Conservation (phyloP, 2,113 vertebrate species). For the Cairina moschata region DNA sequence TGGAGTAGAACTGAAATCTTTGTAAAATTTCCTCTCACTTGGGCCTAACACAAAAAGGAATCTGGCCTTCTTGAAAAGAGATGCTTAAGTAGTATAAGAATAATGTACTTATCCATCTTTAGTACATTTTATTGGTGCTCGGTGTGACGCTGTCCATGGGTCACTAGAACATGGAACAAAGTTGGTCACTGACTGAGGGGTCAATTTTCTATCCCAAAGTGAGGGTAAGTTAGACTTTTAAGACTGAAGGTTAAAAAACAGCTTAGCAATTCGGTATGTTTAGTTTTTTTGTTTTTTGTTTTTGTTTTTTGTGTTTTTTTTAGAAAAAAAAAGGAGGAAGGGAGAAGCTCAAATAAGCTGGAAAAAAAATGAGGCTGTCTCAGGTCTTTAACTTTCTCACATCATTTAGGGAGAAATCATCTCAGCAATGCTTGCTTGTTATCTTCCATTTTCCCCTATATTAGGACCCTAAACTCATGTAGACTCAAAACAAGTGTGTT, state of each 20-base stretch:
- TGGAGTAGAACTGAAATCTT: not conserved
- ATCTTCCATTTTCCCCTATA: not conserved
- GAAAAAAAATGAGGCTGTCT: not conserved
- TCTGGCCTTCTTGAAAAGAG: not conserved
- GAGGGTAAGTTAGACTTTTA: not conserved
- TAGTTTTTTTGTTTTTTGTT: too few species aligned
- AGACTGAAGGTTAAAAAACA: not conserved
- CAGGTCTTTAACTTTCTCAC: not conserved
- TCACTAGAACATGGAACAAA: not conserved
- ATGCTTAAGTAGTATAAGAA: not conserved
- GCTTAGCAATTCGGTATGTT: not conserved
- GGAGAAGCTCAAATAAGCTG: not conserved
- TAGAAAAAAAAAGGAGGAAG: rapidly evolving
- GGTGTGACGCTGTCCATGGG: not conserved
- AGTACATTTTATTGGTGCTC: not conserved
- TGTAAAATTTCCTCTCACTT: not conserved
- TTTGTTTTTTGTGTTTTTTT: too few species aligned
- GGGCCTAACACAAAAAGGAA: not conserved
- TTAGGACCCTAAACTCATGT: not conserved
- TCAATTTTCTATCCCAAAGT: not conserved
- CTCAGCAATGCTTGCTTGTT: not conserved
- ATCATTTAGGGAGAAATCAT: not conserved
- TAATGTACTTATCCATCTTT: not conserved
- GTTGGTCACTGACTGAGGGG: rapidly evolving
- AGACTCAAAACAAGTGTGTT: not conserved